A percentile compares a stretch with the other conserved stretches of the same genome.
phyloP scores from a whole-genome alignment of 2,888 invertebrate species.

The Dolomedes plantarius region DNA sequence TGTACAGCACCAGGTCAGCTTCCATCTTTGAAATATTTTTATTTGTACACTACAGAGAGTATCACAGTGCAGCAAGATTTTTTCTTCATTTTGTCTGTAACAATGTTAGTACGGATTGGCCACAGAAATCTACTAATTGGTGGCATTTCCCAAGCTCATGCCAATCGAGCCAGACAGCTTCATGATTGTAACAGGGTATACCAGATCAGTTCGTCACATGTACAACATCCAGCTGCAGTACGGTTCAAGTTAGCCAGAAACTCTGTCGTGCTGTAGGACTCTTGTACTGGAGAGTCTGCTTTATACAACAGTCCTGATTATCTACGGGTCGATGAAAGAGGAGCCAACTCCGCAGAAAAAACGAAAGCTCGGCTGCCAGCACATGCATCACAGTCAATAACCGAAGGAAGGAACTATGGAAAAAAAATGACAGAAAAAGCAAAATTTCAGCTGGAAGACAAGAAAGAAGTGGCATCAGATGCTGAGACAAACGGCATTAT shows the following conservation, averaged over 20 bases:
- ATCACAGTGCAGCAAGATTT: constrained; percentile 70
- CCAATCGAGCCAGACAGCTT: constrained; percentile 23
- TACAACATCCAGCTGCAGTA: constrained; percentile 13
- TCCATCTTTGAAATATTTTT: constrained; percentile 30
- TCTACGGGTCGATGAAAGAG: constrained; percentile 52
- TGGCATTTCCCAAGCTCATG: constrained; percentile 34
- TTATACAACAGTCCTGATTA: constrained; percentile 28
- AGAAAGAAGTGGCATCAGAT: constrained; percentile 64
- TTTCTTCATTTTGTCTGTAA: constrained; percentile 17
- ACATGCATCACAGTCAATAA: constrained; percentile 61
- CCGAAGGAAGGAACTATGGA: constrained; percentile 44
- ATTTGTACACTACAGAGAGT: constrained; percentile 69
- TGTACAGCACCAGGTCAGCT: constrained; percentile 59
- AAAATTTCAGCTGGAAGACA: constrained; percentile 55
- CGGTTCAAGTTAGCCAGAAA: not conserved
- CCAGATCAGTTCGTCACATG: not conserved
- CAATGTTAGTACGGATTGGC: constrained; percentile 20
- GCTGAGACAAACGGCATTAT: constrained; percentile 2
- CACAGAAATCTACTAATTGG: not conserved
- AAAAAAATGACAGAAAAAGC: constrained; percentile 32
- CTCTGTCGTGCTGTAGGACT: constrained; percentile 1
- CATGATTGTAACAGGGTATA: constrained; percentile 22
- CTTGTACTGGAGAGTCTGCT: not conserved
- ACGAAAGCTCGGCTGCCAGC: constrained; percentile 49
- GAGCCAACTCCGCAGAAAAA: constrained; percentile 40